These are phyloP conservation scores for Ceratitis capitata DNA, from an alignment of 1,140 invertebrate species.

Conservation along the genomic window DNA sequence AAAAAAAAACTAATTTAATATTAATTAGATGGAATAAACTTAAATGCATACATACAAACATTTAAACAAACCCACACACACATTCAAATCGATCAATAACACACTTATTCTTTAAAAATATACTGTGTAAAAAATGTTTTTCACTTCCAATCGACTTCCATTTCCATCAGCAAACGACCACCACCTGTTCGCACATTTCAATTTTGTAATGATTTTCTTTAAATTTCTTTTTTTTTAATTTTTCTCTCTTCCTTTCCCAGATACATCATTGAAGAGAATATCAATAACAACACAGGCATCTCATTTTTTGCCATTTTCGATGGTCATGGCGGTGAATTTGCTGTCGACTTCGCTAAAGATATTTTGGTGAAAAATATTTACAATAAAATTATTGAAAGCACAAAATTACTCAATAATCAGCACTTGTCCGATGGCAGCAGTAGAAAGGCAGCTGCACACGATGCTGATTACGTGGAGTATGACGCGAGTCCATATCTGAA, in stretches of 20 bases:
- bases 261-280: conserved; percentile 82
- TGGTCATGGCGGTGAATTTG: conserved; percentile 95
- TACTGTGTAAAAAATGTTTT: not conserved
- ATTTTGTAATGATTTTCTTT: not conserved
- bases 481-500: conserved; percentile 58
- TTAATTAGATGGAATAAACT: not conserved
- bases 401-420: conserved; percentile 69
- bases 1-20: not conserved
- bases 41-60: not conserved
- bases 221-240: not conserved
- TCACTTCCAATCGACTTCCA: not conserved
- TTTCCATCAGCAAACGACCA: not conserved
- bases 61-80: too few species aligned
- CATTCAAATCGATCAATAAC: not conserved
- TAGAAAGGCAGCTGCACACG: conserved; percentile 6
- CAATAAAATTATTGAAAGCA: conserved; percentile 77
- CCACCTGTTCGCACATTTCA: not conserved
- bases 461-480: conserved; percentile 46
- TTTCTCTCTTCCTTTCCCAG: conserved; percentile 44
- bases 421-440: conserved; percentile 41
- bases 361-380: conserved; percentile 81
- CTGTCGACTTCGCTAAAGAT: conserved; percentile 88
- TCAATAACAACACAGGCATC: conserved; percentile 75
- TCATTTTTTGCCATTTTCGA: conserved; percentile 93
- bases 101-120: not conserved